phyloP scores from a whole-genome alignment of 2,797 vertebrate species.

The Carcharodon carcharias region DNA sequence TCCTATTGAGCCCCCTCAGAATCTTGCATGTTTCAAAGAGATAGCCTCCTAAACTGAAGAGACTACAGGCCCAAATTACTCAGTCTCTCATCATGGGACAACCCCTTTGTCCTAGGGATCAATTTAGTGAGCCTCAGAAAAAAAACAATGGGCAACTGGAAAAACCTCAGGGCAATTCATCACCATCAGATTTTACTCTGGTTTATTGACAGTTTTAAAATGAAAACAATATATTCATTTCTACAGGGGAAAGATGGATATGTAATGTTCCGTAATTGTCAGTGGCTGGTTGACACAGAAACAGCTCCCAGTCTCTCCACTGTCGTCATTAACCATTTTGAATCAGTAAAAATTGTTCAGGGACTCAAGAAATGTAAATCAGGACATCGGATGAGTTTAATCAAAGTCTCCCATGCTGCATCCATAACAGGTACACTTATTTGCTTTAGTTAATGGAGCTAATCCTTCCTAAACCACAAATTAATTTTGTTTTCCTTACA shows the following conservation, averaged over 20 bases:
- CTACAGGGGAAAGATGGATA: constrained; percentile 49
- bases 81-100: too few relatives aligned
- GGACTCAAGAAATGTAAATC: constrained; percentile 47
- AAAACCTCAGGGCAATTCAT: neutral
- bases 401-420: constrained; percentile 42
- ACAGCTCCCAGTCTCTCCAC: constrained; percentile 46
- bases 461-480: neutral
- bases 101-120: too few relatives aligned
- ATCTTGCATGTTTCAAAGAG: too few relatives aligned
- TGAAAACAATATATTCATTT: neutral
- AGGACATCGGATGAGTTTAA: constrained; percentile 46
- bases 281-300: constrained; percentile 45
- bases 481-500: neutral
- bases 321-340: constrained; percentile 50
- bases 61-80: too few relatives aligned
- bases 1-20: too few relatives aligned
- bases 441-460: neutral
- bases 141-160: neutral
- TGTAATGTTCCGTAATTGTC: constrained; percentile 46
- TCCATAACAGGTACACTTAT: constrained; percentile 45
- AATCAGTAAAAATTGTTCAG: constrained; percentile 48
- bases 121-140: too few relatives aligned
- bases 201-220: neutral
- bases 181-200: neutral
- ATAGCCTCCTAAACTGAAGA: too few relatives aligned